Evolutionary conservation across 1,140 invertebrate species (phyloP).

Genomic region (Diachasmimorpha longicaudata): DNA sequence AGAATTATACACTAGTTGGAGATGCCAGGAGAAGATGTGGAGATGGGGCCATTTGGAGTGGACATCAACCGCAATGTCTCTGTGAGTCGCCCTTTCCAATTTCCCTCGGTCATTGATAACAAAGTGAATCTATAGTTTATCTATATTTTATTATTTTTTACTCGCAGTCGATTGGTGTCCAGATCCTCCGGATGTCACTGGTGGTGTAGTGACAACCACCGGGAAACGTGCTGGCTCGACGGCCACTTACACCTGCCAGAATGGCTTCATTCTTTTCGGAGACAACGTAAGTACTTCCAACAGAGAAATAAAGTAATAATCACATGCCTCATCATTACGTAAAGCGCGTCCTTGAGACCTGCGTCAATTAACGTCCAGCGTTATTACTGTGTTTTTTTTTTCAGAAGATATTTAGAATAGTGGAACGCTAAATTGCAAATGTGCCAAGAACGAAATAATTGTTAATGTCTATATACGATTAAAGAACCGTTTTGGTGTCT

Average conservation of each 20-base stretch:
- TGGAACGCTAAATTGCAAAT: not conserved
- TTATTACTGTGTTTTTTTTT: not conserved
- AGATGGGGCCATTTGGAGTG: conserved; percentile 81
- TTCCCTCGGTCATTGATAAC: not conserved
- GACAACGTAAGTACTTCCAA: conserved; percentile 67
- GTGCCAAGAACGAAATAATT: not conserved
- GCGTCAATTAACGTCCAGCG: conserved; percentile 7
- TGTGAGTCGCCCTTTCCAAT: conserved; percentile 59
- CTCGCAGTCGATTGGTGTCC: conserved; percentile 80
- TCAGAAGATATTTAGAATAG: not conserved
- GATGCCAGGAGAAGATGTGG: conserved; percentile 76
- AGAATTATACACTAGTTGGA: conserved; percentile 85
- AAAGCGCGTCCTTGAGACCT: not conserved
- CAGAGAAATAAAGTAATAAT: not conserved
- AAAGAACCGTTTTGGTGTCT: not conserved
- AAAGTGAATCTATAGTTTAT: not conserved
- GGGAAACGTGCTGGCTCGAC: conserved; percentile 78
- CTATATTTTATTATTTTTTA: conserved; percentile 18
- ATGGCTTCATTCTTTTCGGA: conserved; percentile 85
- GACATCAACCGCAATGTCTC: conserved; percentile 78
- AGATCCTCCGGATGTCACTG: conserved; percentile 75
- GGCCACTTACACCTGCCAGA: conserved; percentile 80
- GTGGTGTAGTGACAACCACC: conserved; percentile 72
- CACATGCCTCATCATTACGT: not conserved
- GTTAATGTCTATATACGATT: not conserved